Percentiles rank a stretch among this genome's conserved stretches.
phyloP scores from a whole-genome alignment of 2,797 vertebrate species.

The Astyanax mexicanus region DNA sequence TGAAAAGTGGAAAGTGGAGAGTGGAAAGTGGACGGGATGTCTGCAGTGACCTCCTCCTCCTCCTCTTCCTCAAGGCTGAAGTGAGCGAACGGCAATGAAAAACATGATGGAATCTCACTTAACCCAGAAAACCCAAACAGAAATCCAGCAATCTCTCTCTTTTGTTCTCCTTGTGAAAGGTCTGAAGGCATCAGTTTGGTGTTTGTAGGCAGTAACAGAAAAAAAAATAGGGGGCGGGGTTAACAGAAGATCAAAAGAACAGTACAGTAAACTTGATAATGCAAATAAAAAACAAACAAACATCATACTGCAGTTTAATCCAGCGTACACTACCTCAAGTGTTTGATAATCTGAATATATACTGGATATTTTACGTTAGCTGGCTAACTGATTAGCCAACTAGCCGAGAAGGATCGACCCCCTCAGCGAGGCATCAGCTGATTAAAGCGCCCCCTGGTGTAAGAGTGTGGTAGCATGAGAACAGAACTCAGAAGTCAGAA shows the following conservation, averaged over 20 bases:
- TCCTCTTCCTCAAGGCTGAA: conserved; percentile 36
- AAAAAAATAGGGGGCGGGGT: conserved; percentile 48
- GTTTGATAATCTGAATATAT: not conserved
- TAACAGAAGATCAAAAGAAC: conserved; percentile 43
- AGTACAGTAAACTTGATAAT: conserved; percentile 30
- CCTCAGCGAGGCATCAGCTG: not conserved
- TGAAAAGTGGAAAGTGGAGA: conserved; percentile 22
- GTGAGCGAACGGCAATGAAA: conserved; percentile 45
- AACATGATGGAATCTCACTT: conserved; percentile 36
- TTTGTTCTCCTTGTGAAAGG: conserved; percentile 56
- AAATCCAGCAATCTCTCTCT: conserved; percentile 48
- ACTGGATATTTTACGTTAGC: not conserved
- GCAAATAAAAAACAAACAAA: not conserved
- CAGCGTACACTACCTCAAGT: not conserved
- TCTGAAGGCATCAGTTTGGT: conserved; percentile 79
- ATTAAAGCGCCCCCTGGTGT: not conserved
- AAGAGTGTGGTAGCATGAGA: conserved; percentile 23
- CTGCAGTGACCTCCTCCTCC: conserved; percentile 34
- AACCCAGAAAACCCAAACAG: conserved; percentile 36
- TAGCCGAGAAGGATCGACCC: not conserved
- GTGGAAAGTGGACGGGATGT: conserved; percentile 22
- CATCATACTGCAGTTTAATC: not conserved
- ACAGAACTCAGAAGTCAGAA: conserved; percentile 23
- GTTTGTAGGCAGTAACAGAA: conserved; percentile 69
- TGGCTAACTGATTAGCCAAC: conserved; percentile 1